phyloP scores from a whole-genome alignment of 2,797 vertebrate species.

The Falco biarmicus region DNA sequence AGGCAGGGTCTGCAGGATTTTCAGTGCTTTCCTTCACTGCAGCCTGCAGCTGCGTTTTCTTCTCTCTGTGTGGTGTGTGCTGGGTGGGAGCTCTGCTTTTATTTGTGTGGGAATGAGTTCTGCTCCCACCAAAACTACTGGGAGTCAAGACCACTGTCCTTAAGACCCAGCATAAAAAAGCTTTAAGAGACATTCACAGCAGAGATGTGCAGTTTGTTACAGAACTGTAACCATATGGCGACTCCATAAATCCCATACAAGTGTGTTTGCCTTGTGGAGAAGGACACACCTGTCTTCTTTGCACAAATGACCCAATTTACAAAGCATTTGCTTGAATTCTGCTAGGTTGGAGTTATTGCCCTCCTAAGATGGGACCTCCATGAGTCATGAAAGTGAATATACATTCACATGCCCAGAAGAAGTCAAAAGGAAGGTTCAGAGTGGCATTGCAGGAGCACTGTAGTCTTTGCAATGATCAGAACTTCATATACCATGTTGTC shows the following conservation, averaged over 20 bases:
- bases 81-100: accelerated
- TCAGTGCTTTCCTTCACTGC: not conserved
- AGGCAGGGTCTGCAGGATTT: not conserved
- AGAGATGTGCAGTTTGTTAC: not conserved
- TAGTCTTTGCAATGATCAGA: not conserved
- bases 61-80: not conserved
- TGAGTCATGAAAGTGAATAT: not conserved
- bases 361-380: not conserved
- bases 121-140: not conserved
- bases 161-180: not conserved
- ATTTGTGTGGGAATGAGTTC: not conserved
- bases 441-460: not conserved
- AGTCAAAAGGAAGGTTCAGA: not conserved
- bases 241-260: not conserved
- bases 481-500: not conserved
- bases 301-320: not conserved
- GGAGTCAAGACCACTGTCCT: not conserved
- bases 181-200: not conserved
- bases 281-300: not conserved
- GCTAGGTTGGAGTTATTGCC: not conserved
- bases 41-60: not conserved
- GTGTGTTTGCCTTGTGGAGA: not conserved
- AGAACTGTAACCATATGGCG: not conserved
- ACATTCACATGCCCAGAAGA: not conserved
- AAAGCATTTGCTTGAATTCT: not conserved